Conservation (phyloP, 2,113 vertebrate species). For the Budorcas taxicolor region DNA sequence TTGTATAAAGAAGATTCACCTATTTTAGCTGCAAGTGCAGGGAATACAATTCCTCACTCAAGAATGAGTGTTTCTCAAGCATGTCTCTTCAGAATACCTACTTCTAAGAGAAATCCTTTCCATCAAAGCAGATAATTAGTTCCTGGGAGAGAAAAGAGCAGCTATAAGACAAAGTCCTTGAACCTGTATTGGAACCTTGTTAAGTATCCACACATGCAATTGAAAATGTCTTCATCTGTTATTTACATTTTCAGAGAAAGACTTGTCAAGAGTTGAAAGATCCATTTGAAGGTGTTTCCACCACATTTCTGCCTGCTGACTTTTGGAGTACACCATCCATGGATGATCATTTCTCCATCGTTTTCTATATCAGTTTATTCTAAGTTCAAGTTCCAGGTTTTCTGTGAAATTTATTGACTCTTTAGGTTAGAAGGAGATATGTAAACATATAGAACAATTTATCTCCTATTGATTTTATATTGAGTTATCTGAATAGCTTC, state of each 20-base stretch:
- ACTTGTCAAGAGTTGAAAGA: neutral
- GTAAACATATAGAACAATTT: neutral
- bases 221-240: neutral
- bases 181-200: neutral
- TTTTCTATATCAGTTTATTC: neutral
- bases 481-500: neutral
- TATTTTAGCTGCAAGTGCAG: neutral
- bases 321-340: neutral
- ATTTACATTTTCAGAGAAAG: neutral
- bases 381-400: neutral
- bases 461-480: neutral
- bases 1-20: neutral
- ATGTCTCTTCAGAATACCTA: neutral
- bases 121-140: neutral
- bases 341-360: neutral
- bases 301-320: neutral
- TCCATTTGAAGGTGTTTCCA: neutral
- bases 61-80: neutral
- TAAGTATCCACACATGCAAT: neutral
- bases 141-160: neutral
- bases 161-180: neutral
- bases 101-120: neutral
- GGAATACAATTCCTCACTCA: neutral
- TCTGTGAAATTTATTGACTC: neutral
- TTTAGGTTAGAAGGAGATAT: neutral